Evolutionary conservation across 2,888 invertebrate species (phyloP), one percentile per base, ranked within the genome.

Genomic region (Herminia tarsipennalis): DNA sequence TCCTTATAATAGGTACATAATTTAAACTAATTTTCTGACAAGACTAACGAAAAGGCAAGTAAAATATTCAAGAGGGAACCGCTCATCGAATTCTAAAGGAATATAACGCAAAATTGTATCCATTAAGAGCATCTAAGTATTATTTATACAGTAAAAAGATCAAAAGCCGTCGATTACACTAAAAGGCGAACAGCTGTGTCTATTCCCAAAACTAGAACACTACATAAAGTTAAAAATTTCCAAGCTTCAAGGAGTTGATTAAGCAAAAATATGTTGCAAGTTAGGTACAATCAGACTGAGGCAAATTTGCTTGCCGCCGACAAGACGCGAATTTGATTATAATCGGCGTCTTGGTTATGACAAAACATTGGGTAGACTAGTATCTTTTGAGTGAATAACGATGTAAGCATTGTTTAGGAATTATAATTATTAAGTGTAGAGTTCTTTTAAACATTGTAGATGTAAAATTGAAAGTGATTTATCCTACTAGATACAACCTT

Each of bases 301-400:
- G 48, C 38, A 39, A 64, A 77, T 77, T 76, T 65, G 72, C 75
- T 73, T 74, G 69, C 42, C 50, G 32, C 40, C 45, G 55, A 40
- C 55, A 43, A 33, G 30, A 39, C 57, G 43, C 38, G 52, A 76
- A 76, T 75, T 73, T 59, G 57, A 73, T 77, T 76, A 73, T 70
- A 76, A 75, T 76, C 72, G 73, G 59, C 32, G 41, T 58, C 47
- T 50, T 42, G 22, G 47, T 54, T 46, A 54, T 36, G 44, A 60
- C 51, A 54, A 55, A 63, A 57, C 57, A 64, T 40, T 41, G 38
- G 13, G 13, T n/a, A 21, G 17, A 53, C 54, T 56, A 40, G 34
- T 28, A 21, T 4, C 13, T 30, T 43, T 27, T 18, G 6, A 37
- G 24, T 43, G 20, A 18, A 37, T 24, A n/a, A n/a, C n/a, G 22